Base-by-base conservation (phyloP, 92 coral and sea anemone species). In the Blastomussa wellsi region DNA sequence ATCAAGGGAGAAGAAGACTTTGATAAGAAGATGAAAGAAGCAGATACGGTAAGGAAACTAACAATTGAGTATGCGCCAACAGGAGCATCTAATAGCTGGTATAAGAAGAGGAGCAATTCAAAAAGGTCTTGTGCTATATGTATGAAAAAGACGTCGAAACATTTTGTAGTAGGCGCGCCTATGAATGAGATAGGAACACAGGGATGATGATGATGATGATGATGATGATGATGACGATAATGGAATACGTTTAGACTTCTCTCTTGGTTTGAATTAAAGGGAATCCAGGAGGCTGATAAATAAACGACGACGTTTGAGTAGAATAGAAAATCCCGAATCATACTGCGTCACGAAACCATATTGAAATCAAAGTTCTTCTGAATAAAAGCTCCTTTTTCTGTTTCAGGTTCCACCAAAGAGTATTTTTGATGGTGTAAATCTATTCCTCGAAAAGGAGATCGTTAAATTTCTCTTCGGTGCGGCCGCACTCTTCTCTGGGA, bases 1-100 rank as follows among this genome's bases (percentile, higher is more conserved):
- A 77, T 85, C 79, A 90, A 86, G 26, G 97, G 97, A 53, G 91
- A 91, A 69, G 89, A 81, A 12, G 90, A 81, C 16, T 91, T 91
- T 32, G 68, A 87, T 26, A 81, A 78, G 47, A 86, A 93, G 55
- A 86, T 93, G 92, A 82, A 89, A 35, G 83, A 87, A 67, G 83
- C 85, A 37, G 79, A 84, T 60, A 93, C 83, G 90, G 97, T 89
- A 71, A n/a, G 24, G 59, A 51, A 53, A 53, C 5, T 53, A 53
- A 53, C 60, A 8, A 17, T 8, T 0, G 5, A 53, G 60, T 53
- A 44, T 44, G 49, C 11, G 11, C 49, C 7, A 44, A 44, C 49
- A 44, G 49, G 49, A 41, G 7, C 49, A 44, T 13, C 49, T 8
- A 44, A 44, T 44, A 8, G 49, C 5, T 44, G 49, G 11, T 44